Conservation (phyloP, 2,797 vertebrate genomes). For the Notamacropus eugenii region DNA sequence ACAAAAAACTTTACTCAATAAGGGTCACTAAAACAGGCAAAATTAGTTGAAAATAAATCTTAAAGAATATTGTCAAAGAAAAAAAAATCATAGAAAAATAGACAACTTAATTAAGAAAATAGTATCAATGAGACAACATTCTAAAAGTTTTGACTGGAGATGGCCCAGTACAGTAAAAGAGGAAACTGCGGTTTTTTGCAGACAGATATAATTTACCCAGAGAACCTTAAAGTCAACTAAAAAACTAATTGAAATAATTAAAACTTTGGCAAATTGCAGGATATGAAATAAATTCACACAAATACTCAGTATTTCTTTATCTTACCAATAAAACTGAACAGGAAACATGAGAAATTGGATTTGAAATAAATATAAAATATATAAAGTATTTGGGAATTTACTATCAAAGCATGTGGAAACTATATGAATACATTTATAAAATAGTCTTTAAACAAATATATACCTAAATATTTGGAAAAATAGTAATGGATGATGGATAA, state of each 20-base stretch:
- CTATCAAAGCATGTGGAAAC: not conserved
- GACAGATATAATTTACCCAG: not conserved
- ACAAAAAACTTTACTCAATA: too few species aligned
- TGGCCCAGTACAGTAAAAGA: not conserved
- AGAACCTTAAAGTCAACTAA: not conserved
- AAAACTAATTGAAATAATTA: not conserved
- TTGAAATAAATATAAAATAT: not conserved
- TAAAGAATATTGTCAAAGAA: not conserved
- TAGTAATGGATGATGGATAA: too few species aligned
- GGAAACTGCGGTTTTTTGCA: not conserved
- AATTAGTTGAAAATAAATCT: too few species aligned
- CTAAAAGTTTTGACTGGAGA: not conserved
- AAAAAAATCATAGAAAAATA: not conserved
- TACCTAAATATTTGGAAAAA: too few species aligned
- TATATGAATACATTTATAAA: not conserved
- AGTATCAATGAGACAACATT: not conserved
- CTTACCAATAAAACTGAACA: not conserved
- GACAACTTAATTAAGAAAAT: not conserved
- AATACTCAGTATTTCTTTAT: not conserved
- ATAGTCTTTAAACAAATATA: too few species aligned
- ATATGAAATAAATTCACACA: not conserved
- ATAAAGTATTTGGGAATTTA: not conserved
- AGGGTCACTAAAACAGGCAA: too few species aligned
- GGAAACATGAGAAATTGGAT: not conserved
- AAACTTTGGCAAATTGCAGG: not conserved